A percentile compares a stretch with the other conserved stretches of the same genome.
These are phyloP conservation scores for Pharmacophagus antenor DNA, from an alignment of 2,888 invertebrate genomes.

Conservation along the genomic window DNA sequence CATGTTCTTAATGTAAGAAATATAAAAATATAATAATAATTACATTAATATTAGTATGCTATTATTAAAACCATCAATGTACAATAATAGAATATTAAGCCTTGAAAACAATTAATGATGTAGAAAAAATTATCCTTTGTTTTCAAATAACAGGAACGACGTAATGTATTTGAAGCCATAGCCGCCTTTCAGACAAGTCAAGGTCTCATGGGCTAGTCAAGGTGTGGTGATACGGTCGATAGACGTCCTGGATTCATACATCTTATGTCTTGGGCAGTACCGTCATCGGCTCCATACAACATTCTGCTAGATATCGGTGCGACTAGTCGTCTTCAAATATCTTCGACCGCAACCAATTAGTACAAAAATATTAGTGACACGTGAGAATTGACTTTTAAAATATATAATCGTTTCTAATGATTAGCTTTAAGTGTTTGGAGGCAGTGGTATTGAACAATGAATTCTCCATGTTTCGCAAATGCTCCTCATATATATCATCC, in stretches of 20 bases:
- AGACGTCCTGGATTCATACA: constrained; percentile 46
- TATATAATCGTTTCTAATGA: background rate
- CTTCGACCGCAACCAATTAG: background rate
- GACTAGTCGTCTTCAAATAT: constrained; percentile 46
- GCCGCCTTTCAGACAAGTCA: constrained; percentile 51
- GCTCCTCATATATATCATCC: constrained; percentile 73
- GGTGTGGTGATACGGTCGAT: constrained; percentile 64
- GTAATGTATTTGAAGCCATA: constrained; percentile 24
- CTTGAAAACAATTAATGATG: constrained; percentile 19
- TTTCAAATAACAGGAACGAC: constrained; percentile 18
- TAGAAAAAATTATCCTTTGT: constrained; percentile 27
- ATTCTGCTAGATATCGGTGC: constrained; percentile 52
- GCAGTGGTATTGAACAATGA: constrained; percentile 45
- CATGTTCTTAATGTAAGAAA: too few species aligned
- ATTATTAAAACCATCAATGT: too few species aligned
- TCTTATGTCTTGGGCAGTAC: constrained; percentile 56
- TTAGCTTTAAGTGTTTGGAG: background rate
- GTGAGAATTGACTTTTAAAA: background rate
- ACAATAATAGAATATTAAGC: too few species aligned
- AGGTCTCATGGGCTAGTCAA: constrained; percentile 64
- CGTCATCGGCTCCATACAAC: constrained; percentile 56
- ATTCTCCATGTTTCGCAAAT: constrained; percentile 65
- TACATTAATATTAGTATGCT: background rate
- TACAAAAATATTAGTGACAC: background rate
- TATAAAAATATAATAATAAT: background rate